These are phyloP conservation scores for Agrypnus murinus DNA, from an alignment of 2,888 invertebrate species.

Conservation along the genomic window DNA sequence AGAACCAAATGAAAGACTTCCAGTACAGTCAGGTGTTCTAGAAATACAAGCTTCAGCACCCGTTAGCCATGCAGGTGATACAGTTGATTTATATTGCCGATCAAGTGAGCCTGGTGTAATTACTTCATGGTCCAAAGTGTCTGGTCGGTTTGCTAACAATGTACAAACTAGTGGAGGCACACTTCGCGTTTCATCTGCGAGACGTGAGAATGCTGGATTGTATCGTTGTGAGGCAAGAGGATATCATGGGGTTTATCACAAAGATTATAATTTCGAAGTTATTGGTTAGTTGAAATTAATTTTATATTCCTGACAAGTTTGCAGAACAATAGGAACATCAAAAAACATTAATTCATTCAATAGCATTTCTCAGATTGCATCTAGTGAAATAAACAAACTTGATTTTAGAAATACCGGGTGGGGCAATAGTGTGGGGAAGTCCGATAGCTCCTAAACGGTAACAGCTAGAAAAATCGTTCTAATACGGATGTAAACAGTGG, in stretches of 20 bases:
- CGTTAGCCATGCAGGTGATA: conserved; percentile 75
- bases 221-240: conserved; percentile 80
- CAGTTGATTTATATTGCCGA: conserved; percentile 79
- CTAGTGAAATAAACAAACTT: too few relatives aligned
- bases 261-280: conserved; percentile 76
- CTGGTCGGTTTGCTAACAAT: conserved; percentile 75
- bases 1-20: not conserved
- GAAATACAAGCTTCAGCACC: conserved; percentile 69
- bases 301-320: too few relatives aligned
- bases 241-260: conserved; percentile 70
- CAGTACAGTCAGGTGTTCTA: conserved; percentile 54
- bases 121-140: conserved; percentile 77
- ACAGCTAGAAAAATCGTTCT: too few relatives aligned
- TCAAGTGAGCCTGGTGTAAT: conserved; percentile 74
- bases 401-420: too few relatives aligned
- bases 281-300: conserved; percentile 71
- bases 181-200: conserved; percentile 76
- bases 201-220: conserved; percentile 77
- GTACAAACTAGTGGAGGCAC: conserved; percentile 74
- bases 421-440: too few relatives aligned
- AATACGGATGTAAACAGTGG: too few relatives aligned
- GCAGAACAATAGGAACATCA: conserved; percentile 2
- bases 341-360: conserved; percentile 10
- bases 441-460: too few relatives aligned
- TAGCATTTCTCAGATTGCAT: too few relatives aligned